A percentile compares a stretch with the other conserved stretches of the same genome.
Conservation (phyloP, 2,113 vertebrate genomes). For the Neotoma lepida region DNA sequence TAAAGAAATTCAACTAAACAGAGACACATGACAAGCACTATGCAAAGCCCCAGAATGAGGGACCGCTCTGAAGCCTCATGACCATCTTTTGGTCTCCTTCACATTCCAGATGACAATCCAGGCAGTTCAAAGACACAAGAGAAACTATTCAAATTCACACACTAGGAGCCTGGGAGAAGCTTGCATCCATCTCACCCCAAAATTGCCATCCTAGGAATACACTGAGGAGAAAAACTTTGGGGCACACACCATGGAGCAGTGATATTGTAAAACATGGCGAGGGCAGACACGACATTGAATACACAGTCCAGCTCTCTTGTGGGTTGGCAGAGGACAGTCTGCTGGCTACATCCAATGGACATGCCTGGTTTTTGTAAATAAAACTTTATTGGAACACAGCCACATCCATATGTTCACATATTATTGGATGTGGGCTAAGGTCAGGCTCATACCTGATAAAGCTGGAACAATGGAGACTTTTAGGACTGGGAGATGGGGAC, state of each 20-base stretch:
- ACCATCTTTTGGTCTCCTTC: background rate
- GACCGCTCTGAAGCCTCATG: background rate
- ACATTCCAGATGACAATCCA: background rate
- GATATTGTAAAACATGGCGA: background rate
- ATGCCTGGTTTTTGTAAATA: background rate
- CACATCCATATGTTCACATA: background rate
- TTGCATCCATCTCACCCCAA: background rate
- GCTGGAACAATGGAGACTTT: background rate
- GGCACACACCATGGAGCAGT: background rate
- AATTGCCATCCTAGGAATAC: background rate
- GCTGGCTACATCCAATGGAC: background rate
- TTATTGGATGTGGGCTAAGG: background rate
- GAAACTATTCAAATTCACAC: background rate
- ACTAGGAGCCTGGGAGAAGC: background rate
- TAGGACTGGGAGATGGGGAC: background rate
- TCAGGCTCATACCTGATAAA: background rate
- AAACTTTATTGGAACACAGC: conserved; percentile 46
- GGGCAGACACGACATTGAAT: background rate
- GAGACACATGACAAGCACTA: background rate
- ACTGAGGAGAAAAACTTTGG: background rate
- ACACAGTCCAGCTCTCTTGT: background rate
- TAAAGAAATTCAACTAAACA: conserved; percentile 19
- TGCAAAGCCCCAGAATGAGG: background rate
- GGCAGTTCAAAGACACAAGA: background rate
- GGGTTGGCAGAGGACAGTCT: background rate